A percentile compares a stretch with the other conserved stretches of the same genome.
Evolutionary conservation across 2,888 invertebrate genomes (phyloP).

Genomic region (Chymomyza amoena): DNA sequence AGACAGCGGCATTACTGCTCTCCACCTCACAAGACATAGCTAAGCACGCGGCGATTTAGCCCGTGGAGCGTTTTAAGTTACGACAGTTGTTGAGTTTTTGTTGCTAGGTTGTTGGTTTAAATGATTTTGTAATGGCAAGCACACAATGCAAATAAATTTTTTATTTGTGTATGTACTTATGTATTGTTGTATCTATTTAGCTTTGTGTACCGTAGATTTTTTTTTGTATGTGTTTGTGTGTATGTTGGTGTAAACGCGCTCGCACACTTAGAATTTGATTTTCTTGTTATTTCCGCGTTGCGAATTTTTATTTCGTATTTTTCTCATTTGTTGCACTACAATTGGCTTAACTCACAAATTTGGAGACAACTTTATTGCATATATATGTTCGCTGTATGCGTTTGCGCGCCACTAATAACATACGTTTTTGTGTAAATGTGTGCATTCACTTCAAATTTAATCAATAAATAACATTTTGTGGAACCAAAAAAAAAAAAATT

Average conservation of each 20-base stretch:
- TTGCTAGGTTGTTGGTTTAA: background rate
- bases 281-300: background rate
- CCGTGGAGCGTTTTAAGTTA: background rate
- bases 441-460: constrained; percentile 31
- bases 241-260: background rate
- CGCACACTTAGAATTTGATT: background rate
- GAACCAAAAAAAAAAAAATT: background rate
- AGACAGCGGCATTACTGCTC: constrained; percentile 1
- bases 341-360: too few species aligned
- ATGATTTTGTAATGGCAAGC: background rate
- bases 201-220: background rate
- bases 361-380: background rate
- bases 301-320: constrained; percentile 6
- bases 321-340: constrained; percentile 12
- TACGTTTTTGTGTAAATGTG: constrained; percentile 6
- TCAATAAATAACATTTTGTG: constrained; percentile 29
- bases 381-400: constrained; percentile 21
- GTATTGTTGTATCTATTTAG: background rate
- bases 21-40: constrained; percentile 34
- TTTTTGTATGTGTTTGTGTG: background rate
- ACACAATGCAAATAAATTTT: constrained; percentile 7
- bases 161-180: constrained; percentile 25
- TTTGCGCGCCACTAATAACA: constrained; percentile 56
- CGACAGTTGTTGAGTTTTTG: background rate
- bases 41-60: background rate